phyloP scores from a whole-genome alignment of 2,113 vertebrate species.

The Gopherus flavomarginatus region DNA sequence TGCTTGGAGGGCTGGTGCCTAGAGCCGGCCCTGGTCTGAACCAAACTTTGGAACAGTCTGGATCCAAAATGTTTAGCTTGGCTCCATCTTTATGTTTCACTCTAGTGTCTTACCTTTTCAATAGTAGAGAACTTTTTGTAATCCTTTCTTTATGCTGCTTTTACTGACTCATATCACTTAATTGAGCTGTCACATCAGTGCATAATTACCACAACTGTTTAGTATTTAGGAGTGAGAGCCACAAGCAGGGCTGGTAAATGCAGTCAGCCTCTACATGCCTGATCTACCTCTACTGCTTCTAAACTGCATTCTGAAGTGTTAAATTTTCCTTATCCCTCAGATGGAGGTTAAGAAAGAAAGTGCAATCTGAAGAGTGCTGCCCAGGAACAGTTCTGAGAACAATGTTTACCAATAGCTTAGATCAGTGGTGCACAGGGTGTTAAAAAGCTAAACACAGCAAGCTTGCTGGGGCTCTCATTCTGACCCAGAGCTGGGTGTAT shows the following conservation, averaged over 20 bases:
- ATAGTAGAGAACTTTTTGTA: neutral
- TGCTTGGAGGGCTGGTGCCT: too few species aligned
- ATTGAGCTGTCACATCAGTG: neutral
- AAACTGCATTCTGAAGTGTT: neutral
- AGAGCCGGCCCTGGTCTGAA: neutral
- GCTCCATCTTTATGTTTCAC: constrained; percentile 36
- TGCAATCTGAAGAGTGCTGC: neutral
- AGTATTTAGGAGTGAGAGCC: neutral
- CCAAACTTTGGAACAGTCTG: constrained; percentile 28
- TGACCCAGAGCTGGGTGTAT: neutral
- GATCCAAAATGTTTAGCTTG: constrained; percentile 44
- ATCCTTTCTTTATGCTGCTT: neutral
- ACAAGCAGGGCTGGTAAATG: neutral
- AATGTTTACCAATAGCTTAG: neutral
- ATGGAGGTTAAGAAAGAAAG: neutral
- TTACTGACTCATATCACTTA: neutral
- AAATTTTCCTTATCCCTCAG: neutral
- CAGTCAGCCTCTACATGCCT: neutral
- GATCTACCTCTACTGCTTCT: neutral
- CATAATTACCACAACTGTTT: neutral
- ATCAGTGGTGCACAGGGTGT: neutral
- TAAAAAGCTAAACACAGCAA: neutral
- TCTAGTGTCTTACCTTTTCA: constrained; percentile 23
- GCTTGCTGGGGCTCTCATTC: neutral
- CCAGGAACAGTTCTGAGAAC: neutral